Evolutionary conservation across 2,888 invertebrate species (phyloP), one percentile per base, ranked within the genome.

Genomic region (Dichetophora obliterata): DNA sequence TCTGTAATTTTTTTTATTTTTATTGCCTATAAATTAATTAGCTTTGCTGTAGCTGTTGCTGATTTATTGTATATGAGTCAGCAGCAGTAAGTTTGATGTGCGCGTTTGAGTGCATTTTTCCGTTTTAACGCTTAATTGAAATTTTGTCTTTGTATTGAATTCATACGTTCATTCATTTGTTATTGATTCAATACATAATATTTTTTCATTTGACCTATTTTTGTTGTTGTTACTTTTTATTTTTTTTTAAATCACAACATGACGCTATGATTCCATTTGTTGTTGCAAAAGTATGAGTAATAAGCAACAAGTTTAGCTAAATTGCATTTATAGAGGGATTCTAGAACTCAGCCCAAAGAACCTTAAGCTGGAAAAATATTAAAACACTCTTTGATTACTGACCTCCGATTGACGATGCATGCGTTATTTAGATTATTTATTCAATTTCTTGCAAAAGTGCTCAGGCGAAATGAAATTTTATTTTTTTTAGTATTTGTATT

Each of bases 111-210:
- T 59, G 68, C 77, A 77, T 74, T 73, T 74, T 73, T 43, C 14
- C 59, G 73, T 52, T 73, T 68, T 73, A 69, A 73, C 69, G 76
- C 59, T 76, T 65, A 52, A 71, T 76, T 77, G 75, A 19, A 71
- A 37, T 71, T 37, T 71, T 43, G 11, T 43, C 37, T 37, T 37
- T 52, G 37, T 59, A 68, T 75, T 57, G 43, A 43, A 71, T 22
- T 57, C 71, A 71, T 71, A 59, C 37, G 27, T 43, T 43, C 43
- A 43, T 11, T 14, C 43, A 43, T 43, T 43, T 43, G 43, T 43
- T 43, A 43, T 43, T 43, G 43, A 68, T 48, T 68, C 50, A 37
- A 71, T 34, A 54, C 34, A n/a, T 43, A 24, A n/a, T 59, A 43
- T 43, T 57, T 50, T 68, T 63, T 22, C 16, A 24, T 34, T 9